Evolutionary conservation across 2,113 vertebrate species (phyloP), one percentile per base, ranked within the genome.

Genomic region (Rutilus rutilus): DNA sequence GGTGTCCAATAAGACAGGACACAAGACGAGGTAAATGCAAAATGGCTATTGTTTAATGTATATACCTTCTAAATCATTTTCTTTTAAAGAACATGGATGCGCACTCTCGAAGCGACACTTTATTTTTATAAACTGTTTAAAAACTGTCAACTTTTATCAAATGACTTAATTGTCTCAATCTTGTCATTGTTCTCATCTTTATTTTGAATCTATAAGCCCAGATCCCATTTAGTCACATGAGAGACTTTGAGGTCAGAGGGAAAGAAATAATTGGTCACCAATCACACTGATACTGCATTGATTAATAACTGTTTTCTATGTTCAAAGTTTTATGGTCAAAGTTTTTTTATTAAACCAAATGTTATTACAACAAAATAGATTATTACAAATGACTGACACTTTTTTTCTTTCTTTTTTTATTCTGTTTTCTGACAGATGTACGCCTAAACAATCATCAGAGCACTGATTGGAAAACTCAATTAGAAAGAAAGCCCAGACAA

Each of bases 381-480:
- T 33, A 33, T 33, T 33, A 33, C 33, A 33, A 33, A 33, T 33
- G 4, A 33, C 4, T 33, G 33, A 33, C 33, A 33, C 33, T 33
- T 4, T 33, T 33, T 33, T 33, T 33, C 0, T 2, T 33, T 33
- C 4, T 3, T 33, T 4, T 33, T 4, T 33, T 4, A 0, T 0
- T 6, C 59, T 64, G 14, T 64, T 64, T 80, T 64, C 62, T 64
- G 78, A 86, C 36, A 54, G 2, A 76, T 71, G 23, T 30, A 45
- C 27, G 78, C 75, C 69, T 33, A 67, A 33, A 85, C 84, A 85
- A 21, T 65, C 59, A 54, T 21, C 45, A 42, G 54, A 42, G 33
- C 11, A 6, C 86, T 80, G 84, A 87, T 85, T 85, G 52, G 78
- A 88, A 86, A 88, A 88, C 73, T 82, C 33, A 82, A 69, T 88